Evolutionary conservation across 1,140 invertebrate species (phyloP).

Genomic region (Coenobita brevimanus): DNA sequence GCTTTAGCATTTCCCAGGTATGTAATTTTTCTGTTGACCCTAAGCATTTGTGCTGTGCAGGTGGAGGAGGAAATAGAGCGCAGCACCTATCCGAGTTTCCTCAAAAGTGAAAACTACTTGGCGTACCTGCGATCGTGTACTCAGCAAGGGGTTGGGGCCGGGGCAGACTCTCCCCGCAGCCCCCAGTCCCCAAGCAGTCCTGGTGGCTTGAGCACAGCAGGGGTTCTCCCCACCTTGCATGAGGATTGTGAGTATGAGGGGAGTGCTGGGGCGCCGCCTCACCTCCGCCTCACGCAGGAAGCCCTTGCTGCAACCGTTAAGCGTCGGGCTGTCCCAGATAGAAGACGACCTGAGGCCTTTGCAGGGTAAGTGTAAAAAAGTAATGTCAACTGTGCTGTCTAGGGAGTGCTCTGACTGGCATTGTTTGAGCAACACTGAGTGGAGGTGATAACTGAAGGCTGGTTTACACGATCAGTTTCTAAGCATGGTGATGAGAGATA

Average conservation of each 20-base stretch:
- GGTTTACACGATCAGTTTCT: no score
- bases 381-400: no score
- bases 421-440: no score
- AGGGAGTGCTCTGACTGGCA: no score
- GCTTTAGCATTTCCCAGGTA: no score
- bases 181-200: conserved; percentile 45
- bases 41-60: not conserved
- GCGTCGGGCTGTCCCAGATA: conserved; percentile 33
- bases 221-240: conserved; percentile 48
- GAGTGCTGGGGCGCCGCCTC: not conserved
- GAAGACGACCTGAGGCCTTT: conserved; percentile 56
- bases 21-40: no score
- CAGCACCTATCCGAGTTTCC: conserved; percentile 55
- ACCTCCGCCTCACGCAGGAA: conserved; percentile 53
- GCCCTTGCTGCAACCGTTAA: conserved; percentile 50
- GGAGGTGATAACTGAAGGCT: not conserved
- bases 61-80: conserved; percentile 55
- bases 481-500: no score
- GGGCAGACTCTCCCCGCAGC: conserved; percentile 37
- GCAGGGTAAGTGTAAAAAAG: conserved; percentile 41
- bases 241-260: conserved; percentile 58
- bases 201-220: conserved; percentile 19
- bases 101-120: conserved; percentile 55
- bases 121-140: conserved; percentile 33
- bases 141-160: conserved; percentile 25